Evolutionary conservation across 2,888 invertebrate genomes (phyloP), one percentile per base, ranked within the genome.

Genomic region (Mythimna vitellina): DNA sequence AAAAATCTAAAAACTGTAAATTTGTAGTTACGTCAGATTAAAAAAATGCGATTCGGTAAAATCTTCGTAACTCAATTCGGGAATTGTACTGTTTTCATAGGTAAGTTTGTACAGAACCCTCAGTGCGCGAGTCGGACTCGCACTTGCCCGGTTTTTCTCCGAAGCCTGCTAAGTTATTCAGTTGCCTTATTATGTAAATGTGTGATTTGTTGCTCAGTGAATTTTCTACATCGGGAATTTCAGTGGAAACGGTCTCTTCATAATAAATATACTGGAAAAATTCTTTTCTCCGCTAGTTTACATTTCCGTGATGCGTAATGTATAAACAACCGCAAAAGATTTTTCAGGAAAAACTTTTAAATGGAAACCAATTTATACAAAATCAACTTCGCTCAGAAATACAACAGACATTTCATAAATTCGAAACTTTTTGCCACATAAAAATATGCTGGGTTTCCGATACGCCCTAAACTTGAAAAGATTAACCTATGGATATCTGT

Each of bases 351-450:
- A 12, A 53, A 17, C 8, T 42, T 72, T 25, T 6, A 25, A 63
- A 22, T 54, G n/a, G 38, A 66, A 65, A 35, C 35, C 35, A 14
- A 10, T 7, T 17, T 64, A 46, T 64, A 42, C n/a, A n/a, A 35
- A 29, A 65, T 38, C 10, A 46, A 14, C n/a, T 10, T 8, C 10
- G 14, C 20, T 20, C 32, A 5, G 29, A 61, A 75, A 58, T 66
- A 49, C 32, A 74, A 58, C 53, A 66, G 14, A 49, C 53, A 63
- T 60, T 80, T 25, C 32, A 29, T 63, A 74, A 63, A 65, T 54
- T 12, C 8, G 20, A 62, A 77, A 75, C 35, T 60, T 65, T 25
- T 65, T 53, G 62, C 75, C 9, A 5, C 3, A 25, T 20, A 49
- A 42, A 51, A 75, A 49, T 22, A 6, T 29, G 12, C 17, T 62